These are phyloP conservation scores for Holacanthus passer DNA, from an alignment of 2,113 vertebrate species.

Conservation along the genomic window DNA sequence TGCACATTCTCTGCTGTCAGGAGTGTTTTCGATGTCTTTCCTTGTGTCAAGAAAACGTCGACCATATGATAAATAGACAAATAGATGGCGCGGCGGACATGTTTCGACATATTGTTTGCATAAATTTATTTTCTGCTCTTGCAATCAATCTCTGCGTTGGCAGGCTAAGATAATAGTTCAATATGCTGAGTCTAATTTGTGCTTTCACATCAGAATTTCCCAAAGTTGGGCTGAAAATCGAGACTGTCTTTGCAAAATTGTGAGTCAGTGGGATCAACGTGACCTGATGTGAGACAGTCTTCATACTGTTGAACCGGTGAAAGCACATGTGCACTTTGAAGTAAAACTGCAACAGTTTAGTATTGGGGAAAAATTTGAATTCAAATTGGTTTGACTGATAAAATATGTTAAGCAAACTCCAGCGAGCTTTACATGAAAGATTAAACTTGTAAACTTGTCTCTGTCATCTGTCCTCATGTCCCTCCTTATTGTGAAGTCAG, in stretches of 20 bases:
- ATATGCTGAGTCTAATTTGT: slow-evolving; percentile 19
- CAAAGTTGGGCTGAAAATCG: slow-evolving; percentile 5
- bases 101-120: slow-evolving; percentile 71
- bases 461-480: not conserved
- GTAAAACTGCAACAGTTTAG: not conserved
- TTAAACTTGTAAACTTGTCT: not conserved
- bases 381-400: not conserved
- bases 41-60: slow-evolving; percentile 72
- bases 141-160: slow-evolving; percentile 41
- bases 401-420: not conserved
- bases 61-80: slow-evolving; percentile 73
- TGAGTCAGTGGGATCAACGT: not conserved
- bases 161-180: slow-evolving; percentile 42
- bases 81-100: slow-evolving; percentile 56
- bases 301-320: not conserved
- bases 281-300: not conserved
- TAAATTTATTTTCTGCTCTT: slow-evolving; percentile 55
- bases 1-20: slow-evolving; percentile 67
- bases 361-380: not conserved
- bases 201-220: slow-evolving; percentile 28
- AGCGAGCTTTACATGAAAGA: not conserved
- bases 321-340: not conserved
- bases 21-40: slow-evolving; percentile 64
- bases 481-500: not conserved
- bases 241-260: not conserved